Evolutionary conservation across 2,797 vertebrate species (phyloP).

Genomic region (Natrix natrix): DNA sequence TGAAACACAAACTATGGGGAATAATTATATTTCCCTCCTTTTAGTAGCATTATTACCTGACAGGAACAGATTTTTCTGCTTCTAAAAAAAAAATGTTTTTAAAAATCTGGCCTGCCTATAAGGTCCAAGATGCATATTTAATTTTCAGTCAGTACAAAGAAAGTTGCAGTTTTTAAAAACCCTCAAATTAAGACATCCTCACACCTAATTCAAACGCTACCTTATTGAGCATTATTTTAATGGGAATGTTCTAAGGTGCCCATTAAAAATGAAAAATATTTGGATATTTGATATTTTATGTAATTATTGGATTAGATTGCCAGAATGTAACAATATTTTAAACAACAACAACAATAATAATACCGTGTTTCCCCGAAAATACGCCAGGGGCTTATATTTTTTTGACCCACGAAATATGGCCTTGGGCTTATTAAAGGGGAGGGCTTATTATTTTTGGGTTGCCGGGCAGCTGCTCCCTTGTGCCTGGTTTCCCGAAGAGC

Average conservation of each 20-base stretch:
- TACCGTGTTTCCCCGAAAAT: too few relatives aligned
- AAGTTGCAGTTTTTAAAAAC: background rate
- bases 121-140: background rate
- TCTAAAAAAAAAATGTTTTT: background rate
- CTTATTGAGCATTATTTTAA: background rate
- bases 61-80: background rate
- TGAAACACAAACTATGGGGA: background rate
- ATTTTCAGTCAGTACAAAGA: background rate
- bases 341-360: background rate
- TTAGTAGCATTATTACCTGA: too few relatives aligned
- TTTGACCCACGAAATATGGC: too few relatives aligned
- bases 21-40: background rate
- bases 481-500: too few relatives aligned
- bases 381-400: too few relatives aligned
- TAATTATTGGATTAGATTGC: background rate
- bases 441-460: too few relatives aligned
- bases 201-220: background rate
- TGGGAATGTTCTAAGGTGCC: background rate
- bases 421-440: too few relatives aligned
- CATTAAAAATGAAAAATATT: background rate
- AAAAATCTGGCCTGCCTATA: background rate
- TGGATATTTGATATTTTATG: background rate
- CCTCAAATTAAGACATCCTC: background rate
- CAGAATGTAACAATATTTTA: background rate
- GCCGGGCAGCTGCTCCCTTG: too few relatives aligned